Evolutionary conservation across 2,113 vertebrate genomes (phyloP).

Genomic region (Corapipo altera): DNA sequence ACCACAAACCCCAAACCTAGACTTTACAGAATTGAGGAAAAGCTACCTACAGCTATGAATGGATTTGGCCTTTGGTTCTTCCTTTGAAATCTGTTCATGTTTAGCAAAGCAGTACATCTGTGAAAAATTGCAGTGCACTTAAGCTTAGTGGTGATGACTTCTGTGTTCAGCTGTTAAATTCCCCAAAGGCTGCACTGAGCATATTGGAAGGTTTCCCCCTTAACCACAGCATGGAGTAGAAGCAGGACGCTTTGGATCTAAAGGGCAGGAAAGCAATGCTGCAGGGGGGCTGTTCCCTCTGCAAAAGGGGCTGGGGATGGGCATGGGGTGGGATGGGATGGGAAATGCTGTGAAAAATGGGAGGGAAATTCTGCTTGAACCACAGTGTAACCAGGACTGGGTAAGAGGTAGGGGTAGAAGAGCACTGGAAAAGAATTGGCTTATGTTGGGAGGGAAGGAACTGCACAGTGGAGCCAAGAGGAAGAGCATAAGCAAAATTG

Average conservation of each 20-base stretch:
- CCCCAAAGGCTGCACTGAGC: neutral
- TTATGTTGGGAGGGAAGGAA: neutral
- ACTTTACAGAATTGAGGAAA: neutral
- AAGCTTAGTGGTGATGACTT: neutral
- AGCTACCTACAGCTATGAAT: neutral
- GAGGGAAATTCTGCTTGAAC: neutral
- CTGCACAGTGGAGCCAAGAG: neutral
- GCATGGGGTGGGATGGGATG: rapidly evolving
- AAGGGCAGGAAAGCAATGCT: neutral
- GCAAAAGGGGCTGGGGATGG: neutral
- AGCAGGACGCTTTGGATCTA: neutral
- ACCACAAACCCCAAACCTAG: neutral
- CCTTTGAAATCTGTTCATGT: neutral
- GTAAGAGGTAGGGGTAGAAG: neutral
- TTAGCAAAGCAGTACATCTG: neutral
- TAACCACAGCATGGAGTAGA: neutral
- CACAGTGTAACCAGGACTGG: neutral
- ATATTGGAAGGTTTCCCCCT: neutral
- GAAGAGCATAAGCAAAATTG: neutral
- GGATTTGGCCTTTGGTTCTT: neutral
- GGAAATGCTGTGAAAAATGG: neutral
- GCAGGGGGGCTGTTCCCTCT: neutral
- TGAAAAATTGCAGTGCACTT: neutral
- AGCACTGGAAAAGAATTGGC: neutral
- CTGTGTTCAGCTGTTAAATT: neutral